phyloP scores from a whole-genome alignment of 2,888 invertebrate genomes.

The Phengaris arion region DNA sequence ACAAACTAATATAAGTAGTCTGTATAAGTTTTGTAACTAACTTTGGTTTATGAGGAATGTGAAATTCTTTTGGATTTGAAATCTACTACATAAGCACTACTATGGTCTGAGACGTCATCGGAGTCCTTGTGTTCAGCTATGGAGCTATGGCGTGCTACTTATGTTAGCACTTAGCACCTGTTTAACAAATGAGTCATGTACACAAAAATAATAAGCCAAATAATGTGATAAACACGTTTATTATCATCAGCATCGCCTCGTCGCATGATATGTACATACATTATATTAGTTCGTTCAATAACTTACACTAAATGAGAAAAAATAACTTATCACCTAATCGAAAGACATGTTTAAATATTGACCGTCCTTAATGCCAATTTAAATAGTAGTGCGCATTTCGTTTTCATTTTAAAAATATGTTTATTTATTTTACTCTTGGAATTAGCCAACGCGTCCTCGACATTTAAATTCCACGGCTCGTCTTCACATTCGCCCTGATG shows the following conservation, averaged over 20 bases:
- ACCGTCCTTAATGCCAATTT: conserved; percentile 2
- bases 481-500: conserved; percentile 58
- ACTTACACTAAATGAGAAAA: conserved; percentile 35
- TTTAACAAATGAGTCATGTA: conserved; percentile 39
- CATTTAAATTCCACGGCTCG: conserved; percentile 60
- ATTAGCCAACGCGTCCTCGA: conserved; percentile 69
- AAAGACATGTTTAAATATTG: conserved; percentile 23
- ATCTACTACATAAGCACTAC: too few species aligned
- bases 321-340: conserved; percentile 36
- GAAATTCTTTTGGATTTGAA: too few species aligned
- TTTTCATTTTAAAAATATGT: conserved; percentile 50
- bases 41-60: too few species aligned
- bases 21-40: too few species aligned
- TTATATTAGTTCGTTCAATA: conserved; percentile 50
- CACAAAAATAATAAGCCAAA: conserved; percentile 61
- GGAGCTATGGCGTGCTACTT: background rate
- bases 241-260: conserved; percentile 52
- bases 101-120: background rate
- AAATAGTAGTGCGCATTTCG: conserved; percentile 29
- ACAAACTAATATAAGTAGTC: too few species aligned
- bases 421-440: conserved; percentile 61
- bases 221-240: conserved; percentile 73
- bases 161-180: conserved; percentile 23
- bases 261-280: conserved; percentile 54
- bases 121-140: background rate